Conservation (phyloP, 2,888 invertebrate genomes). For the Octodonta nipae region DNA sequence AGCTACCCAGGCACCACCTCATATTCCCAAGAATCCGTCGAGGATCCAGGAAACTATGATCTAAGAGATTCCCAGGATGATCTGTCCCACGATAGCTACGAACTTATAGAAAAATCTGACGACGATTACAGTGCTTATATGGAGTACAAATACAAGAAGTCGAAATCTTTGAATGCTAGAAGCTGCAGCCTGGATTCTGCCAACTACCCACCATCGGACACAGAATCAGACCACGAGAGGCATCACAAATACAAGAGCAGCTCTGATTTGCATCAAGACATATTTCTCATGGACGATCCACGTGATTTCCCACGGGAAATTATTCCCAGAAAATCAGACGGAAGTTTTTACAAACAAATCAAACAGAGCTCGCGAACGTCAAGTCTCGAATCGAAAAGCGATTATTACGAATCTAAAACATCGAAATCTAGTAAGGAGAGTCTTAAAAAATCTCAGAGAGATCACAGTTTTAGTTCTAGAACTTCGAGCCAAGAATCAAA, state of each 20-base stretch:
- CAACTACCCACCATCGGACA: conserved; percentile 62
- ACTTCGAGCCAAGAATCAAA: conserved; percentile 56
- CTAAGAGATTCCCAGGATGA: conserved; percentile 68
- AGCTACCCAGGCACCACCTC: conserved; percentile 72
- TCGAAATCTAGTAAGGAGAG: conserved; percentile 49
- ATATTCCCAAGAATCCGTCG: conserved; percentile 50
- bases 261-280: conserved; percentile 57
- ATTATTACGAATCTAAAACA: conserved; percentile 52
- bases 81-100: conserved; percentile 78
- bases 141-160: conserved; percentile 29
- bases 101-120: conserved; percentile 64
- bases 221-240: conserved; percentile 47
- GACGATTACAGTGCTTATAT: conserved; percentile 43
- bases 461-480: conserved; percentile 39
- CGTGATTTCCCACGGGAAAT: conserved; percentile 58
- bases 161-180: conserved; percentile 34
- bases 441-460: conserved; percentile 35
- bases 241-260: conserved; percentile 53
- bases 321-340: conserved; percentile 57
- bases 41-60: conserved; percentile 49
- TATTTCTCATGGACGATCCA: conserved; percentile 68
- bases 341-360: conserved; percentile 57
- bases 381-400: conserved; percentile 49
- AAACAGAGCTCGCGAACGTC: conserved; percentile 54
- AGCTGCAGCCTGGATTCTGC: conserved; percentile 66